Percentiles rank a stretch among this genome's conserved stretches.
Evolutionary conservation across 35 echinoderm and acorn worm species (phyloP).

Genomic region (Ophioderma brevispina): DNA sequence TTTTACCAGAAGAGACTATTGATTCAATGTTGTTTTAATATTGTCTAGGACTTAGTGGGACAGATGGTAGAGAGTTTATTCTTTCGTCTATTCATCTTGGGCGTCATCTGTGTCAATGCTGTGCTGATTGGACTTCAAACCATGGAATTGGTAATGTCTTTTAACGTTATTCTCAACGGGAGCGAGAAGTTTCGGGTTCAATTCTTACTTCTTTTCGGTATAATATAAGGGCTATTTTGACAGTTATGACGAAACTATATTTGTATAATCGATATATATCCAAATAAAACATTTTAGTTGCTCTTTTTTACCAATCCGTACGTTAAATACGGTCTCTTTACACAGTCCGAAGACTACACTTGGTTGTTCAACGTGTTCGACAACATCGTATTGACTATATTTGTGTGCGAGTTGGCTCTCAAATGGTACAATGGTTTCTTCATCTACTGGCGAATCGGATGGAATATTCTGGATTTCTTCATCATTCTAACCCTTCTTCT

Average conservation of each 20-base stretch:
- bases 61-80: conserved; percentile 85
- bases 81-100: conserved; percentile 81
- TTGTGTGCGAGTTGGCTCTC: conserved; percentile 81
- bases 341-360: conserved; percentile 87
- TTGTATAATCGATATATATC: no score
- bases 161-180: conserved; percentile 56
- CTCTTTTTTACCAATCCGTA: no score
- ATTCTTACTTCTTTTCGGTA: no score
- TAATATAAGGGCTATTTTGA: no score
- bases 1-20: no score
- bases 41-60: conserved; percentile 75
- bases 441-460: conserved; percentile 96
- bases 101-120: conserved; percentile 77
- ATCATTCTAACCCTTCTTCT: conserved; percentile 91
- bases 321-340: no score
- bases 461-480: conserved; percentile 98
- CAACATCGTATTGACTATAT: conserved; percentile 89
- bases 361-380: conserved; percentile 93
- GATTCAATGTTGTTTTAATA: no score
- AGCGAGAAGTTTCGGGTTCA: no score
- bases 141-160: conserved; percentile 46
- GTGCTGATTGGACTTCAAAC: conserved; percentile 91
- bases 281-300: no score
- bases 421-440: conserved; percentile 99
- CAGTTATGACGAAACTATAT: no score